These are phyloP conservation scores for Lophius piscatorius DNA, from an alignment of 2,113 vertebrate species.

Conservation along the genomic window DNA sequence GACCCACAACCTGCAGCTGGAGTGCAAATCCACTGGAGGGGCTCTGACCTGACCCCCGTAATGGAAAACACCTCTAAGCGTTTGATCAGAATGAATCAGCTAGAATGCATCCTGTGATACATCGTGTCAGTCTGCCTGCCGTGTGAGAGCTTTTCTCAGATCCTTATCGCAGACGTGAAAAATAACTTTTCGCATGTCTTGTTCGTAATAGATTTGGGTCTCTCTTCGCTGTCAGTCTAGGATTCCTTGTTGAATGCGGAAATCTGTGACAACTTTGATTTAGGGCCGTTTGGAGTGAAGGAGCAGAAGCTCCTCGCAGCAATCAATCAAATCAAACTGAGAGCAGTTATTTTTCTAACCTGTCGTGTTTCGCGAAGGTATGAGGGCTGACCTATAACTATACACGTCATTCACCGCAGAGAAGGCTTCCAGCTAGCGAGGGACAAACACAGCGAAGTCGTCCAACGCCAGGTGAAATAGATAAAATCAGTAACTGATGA, in stretches of 20 bases:
- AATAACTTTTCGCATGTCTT: slow-evolving; percentile 19
- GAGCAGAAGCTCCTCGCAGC: slow-evolving; percentile 77
- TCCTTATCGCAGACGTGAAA: slow-evolving; percentile 56
- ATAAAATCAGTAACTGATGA: no score
- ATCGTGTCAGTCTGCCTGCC: not conserved
- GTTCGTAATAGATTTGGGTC: slow-evolving; percentile 52
- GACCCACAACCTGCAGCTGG: no score
- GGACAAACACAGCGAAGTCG: slow-evolving; percentile 10
- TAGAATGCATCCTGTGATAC: no score
- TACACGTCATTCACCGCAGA: slow-evolving; percentile 46
- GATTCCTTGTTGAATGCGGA: slow-evolving; percentile 75
- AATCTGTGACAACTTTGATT: slow-evolving; percentile 81
- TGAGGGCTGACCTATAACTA: slow-evolving; percentile 76
- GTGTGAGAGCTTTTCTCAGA: slow-evolving; percentile 30
- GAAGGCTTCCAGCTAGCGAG: slow-evolving; percentile 39
- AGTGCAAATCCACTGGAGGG: slow-evolving; percentile 50
- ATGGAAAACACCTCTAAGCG: slow-evolving; percentile 48
- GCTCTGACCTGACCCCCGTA: slow-evolving; percentile 44
- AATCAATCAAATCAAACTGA: slow-evolving; percentile 81
- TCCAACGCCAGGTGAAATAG: no score
- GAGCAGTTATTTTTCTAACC: slow-evolving; percentile 81
- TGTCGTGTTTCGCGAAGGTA: slow-evolving; percentile 70
- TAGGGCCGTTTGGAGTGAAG: slow-evolving; percentile 82
- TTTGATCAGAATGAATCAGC: no score
- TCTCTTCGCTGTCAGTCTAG: slow-evolving; percentile 20